These are phyloP conservation scores for Thinocorus orbignyianus DNA, from an alignment of 2,113 vertebrate genomes.

Conservation along the genomic window DNA sequence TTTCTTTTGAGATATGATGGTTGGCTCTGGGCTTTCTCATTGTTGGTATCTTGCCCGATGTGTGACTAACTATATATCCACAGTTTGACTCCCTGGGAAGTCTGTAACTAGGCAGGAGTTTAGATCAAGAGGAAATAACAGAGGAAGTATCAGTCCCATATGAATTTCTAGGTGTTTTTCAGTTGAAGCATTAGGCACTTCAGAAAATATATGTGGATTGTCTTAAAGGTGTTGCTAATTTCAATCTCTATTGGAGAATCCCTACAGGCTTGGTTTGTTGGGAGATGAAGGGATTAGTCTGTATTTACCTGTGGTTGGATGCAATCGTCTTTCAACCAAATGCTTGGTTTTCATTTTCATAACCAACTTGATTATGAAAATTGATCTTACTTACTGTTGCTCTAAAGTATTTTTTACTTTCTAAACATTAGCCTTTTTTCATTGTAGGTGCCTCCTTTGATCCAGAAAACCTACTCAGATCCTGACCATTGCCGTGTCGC, in stretches of 20 bases:
- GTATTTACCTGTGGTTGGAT: neutral
- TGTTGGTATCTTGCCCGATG: neutral
- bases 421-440: neutral
- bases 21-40: neutral
- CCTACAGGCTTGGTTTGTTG: neutral
- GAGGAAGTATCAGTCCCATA: neutral
- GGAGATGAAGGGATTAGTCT: neutral
- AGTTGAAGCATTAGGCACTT: neutral
- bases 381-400: neutral
- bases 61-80: neutral
- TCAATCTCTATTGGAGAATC: neutral
- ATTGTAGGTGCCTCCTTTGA: constrained; percentile 88
- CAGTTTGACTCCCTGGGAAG: neutral
- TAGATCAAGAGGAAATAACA: neutral
- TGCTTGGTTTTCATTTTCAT: neutral
- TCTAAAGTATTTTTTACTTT: neutral
- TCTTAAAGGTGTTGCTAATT: neutral
- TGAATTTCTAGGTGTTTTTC: neutral
- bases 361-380: neutral
- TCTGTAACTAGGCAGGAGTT: neutral
- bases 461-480: constrained; percentile 91
- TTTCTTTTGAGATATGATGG: neutral
- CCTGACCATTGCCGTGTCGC: constrained; percentile 93
- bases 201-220: neutral
- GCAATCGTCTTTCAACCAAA: neutral